Evolutionary conservation across 1,140 invertebrate genomes (phyloP), one percentile per base, ranked within the genome.

Genomic region (Papilio helenus): DNA sequence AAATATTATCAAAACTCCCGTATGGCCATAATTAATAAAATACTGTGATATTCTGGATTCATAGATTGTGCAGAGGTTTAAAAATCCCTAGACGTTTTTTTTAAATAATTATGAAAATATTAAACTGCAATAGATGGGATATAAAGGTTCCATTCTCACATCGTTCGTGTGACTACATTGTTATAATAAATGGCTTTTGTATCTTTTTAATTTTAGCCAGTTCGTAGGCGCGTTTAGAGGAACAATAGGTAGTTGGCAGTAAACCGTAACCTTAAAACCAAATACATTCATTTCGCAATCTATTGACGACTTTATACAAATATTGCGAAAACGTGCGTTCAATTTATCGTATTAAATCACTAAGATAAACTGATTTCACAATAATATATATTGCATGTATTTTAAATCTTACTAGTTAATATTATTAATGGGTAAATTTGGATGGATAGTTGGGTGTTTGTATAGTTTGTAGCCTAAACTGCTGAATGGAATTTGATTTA

Each of bases 201-300:
- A 8, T 55, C 18, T 74, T 73, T 74, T 51, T 42, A 46, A n/a
- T 74, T 46, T 26, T 3, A 46, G 23, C 5, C 44, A 23, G 44
- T 49, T 49, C 72, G 51, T 55, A 55, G 51, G 7, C n/a, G 51
- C 51, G 51, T 55, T 23, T 39, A 73, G 23, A 12, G 4, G 72
- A 74, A 74, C 72, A 74, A 74, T 74, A 74, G 72, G 23, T 23
- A 74, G 39, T 74, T 74, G 72, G 72, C 44, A 74, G 44, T 26
- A 16, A 46, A 44, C 10, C n/a, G 51, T 55, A 55, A 74, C 42
- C 72, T 42, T 46, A 49, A 10, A 20, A 74, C n/a, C 18, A 55
- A 55, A 55, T 51, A 51, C 16, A 51, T 55, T 55, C 51, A 55
- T 55, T 55, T n/a, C 51, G 18, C 51, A 55, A 55, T 55, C 51